Evolutionary conservation across 1,140 invertebrate species (phyloP), one percentile per base, ranked within the genome.

Genomic region (Trichogramma pretiosum): DNA sequence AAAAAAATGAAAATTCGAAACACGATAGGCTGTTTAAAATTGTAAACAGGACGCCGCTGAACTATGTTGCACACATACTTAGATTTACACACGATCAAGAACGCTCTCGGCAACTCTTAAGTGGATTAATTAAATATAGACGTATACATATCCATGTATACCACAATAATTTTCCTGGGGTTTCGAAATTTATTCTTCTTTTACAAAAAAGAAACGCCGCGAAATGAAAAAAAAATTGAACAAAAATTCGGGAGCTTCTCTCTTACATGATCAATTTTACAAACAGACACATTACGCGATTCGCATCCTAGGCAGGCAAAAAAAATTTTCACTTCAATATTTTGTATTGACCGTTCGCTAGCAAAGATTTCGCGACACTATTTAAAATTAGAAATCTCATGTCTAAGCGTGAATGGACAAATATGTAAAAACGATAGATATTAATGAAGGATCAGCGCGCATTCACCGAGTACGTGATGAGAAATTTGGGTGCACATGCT

Each of bases 171-270:
- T 26, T 50, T 43, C 40, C 22, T 39, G 17, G 48, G 48, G 48
- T 50, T 50, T 50, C 48, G 28, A 50, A 51, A 51, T 46, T 48
- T 46, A 46, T 51, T 46, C 38, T 46, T 46, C 32, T 51, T 46
- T 42, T 42, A 19, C n/a, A 42, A 44, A n/a, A 21, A 36, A 34
- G 49, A 51, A 46, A 51, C 49, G 26, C 43, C 43, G 49, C 37
- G 32, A 41, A 41, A 51, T 40, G 34, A 24, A 50, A 39, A 28
- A 28, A 28, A 5, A 28, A 11, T 24, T 16, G 19, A 7, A 13
- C n/a, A 39, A 40, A 40, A 41, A 3, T 18, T 9, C 42, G 42
- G 41, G 48, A 36, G 48, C 48, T 32, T 24, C n/a, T n/a, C n/a
- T n/a, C n/a, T n/a, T n/a, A n/a, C n/a, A n/a, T n/a, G n/a, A n/a